Percentiles rank a stretch among this genome's conserved stretches.
phyloP scores from a whole-genome alignment of 2,797 vertebrate species.

The Choloepus didactylus region DNA sequence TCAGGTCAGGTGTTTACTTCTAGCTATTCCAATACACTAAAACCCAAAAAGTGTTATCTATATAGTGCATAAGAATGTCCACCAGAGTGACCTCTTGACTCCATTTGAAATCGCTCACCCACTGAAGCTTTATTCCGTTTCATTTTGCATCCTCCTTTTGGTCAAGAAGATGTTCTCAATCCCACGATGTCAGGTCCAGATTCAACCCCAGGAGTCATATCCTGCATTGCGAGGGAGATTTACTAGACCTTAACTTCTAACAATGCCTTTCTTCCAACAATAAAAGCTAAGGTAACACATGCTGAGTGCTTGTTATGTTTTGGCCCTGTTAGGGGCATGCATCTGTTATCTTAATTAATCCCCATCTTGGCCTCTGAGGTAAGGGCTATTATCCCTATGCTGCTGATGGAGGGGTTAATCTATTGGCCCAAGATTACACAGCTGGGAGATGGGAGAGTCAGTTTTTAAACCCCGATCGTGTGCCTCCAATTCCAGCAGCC shows the following conservation, averaged over 20 bases:
- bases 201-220: too few relatives aligned
- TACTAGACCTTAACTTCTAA: background rate
- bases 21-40: too few relatives aligned
- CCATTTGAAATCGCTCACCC: too few relatives aligned
- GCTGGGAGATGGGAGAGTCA: background rate
- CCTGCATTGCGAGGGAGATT: too few relatives aligned
- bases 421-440: background rate
- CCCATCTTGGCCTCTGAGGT: background rate
- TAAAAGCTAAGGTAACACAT: background rate
- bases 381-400: background rate
- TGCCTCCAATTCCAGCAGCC: background rate
- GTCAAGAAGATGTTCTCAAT: too few relatives aligned
- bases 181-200: too few relatives aligned
- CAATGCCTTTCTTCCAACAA: background rate
- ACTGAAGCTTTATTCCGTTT: too few relatives aligned
- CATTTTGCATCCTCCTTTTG: too few relatives aligned
- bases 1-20: too few relatives aligned
- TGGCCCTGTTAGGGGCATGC: rapidly evolving
- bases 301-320: background rate
- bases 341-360: background rate
- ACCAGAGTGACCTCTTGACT: too few relatives aligned
- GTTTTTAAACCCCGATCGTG: background rate
- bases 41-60: too few relatives aligned
- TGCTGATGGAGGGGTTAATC: background rate
- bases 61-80: too few relatives aligned